Evolutionary conservation across 1,140 invertebrate genomes (phyloP).

Genomic region (Euschistus heros): DNA sequence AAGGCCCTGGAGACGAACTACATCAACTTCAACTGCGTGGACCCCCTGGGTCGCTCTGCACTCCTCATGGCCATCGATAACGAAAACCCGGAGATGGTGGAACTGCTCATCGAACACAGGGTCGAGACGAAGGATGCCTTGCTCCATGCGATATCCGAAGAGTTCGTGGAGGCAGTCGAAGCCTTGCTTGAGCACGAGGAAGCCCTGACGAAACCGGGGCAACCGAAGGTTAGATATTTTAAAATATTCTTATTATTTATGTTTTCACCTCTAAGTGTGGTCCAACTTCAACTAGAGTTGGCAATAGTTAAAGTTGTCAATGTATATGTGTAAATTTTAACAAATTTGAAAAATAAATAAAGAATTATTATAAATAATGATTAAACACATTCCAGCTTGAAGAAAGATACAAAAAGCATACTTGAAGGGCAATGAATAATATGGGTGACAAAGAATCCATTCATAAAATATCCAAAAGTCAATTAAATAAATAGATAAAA

Average conservation of each 20-base stretch:
- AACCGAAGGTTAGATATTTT: constrained; percentile 58
- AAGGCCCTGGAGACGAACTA: constrained; percentile 62
- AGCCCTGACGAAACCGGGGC: constrained; percentile 60
- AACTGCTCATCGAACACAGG: constrained; percentile 78
- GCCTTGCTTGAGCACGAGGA: constrained; percentile 89
- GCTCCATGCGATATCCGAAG: constrained; percentile 92
- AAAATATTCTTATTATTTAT: not conserved
- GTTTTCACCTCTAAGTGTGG: not conserved
- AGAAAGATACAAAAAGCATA: too few relatives aligned
- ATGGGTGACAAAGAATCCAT: too few relatives aligned
- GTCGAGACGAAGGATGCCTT: constrained; percentile 88
- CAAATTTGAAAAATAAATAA: not conserved
- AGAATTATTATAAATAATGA: not conserved
- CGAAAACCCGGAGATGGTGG: constrained; percentile 98
- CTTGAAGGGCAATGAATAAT: too few relatives aligned
- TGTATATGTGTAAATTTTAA: not conserved
- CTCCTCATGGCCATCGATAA: constrained; percentile 96
- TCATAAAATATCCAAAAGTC: too few relatives aligned
- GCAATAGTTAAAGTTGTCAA: not conserved
- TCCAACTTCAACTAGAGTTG: not conserved
- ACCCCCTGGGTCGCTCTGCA: constrained; percentile 83
- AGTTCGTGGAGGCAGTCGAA: constrained; percentile 96
- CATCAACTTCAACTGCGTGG: constrained; percentile 95
- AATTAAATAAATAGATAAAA: too few relatives aligned
- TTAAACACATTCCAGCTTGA: not conserved